Evolutionary conservation across 2,888 invertebrate species (phyloP).

Genomic region (Sylvicola cinctus): DNA sequence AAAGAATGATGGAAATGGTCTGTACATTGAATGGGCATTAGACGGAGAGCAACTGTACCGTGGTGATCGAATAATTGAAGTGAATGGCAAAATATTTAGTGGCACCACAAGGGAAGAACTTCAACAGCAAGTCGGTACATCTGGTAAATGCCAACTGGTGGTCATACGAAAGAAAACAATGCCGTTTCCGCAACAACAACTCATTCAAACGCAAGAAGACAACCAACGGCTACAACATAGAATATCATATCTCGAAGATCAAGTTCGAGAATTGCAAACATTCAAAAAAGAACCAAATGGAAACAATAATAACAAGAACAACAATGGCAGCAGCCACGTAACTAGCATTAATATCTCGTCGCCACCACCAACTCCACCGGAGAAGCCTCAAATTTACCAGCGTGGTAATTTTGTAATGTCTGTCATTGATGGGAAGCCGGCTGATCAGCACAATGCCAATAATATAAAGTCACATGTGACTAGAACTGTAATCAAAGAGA

Average conservation of each 20-base stretch:
- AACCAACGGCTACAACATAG: constrained; percentile 70
- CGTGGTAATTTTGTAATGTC: no score
- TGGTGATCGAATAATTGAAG: constrained; percentile 58
- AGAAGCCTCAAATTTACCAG: no score
- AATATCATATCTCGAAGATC: constrained; percentile 77
- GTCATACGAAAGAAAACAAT: constrained; percentile 19
- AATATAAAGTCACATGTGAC: no score
- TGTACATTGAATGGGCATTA: constrained; percentile 62
- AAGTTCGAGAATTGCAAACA: constrained; percentile 43
- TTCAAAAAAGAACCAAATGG: no score
- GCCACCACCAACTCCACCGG: constrained; percentile 14
- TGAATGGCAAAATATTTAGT: constrained; percentile 56
- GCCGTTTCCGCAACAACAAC: constrained; percentile 15
- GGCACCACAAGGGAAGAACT: constrained; percentile 50
- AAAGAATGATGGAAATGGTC: constrained; percentile 40
- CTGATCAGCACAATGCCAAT: no score
- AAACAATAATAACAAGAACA: constrained; percentile 14
- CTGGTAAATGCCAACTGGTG: constrained; percentile 22
- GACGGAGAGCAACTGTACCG: constrained; percentile 53
- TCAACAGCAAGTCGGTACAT: constrained; percentile 35
- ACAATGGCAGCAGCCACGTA: neutral
- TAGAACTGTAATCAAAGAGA: no score
- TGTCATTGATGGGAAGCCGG: no score
- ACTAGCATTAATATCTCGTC: constrained; percentile 33
- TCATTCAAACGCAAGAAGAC: constrained; percentile 37